Percentiles rank a stretch among this genome's conserved stretches.
Evolutionary conservation across 2,797 vertebrate genomes (phyloP).

Genomic region (Margarornis squamiger): DNA sequence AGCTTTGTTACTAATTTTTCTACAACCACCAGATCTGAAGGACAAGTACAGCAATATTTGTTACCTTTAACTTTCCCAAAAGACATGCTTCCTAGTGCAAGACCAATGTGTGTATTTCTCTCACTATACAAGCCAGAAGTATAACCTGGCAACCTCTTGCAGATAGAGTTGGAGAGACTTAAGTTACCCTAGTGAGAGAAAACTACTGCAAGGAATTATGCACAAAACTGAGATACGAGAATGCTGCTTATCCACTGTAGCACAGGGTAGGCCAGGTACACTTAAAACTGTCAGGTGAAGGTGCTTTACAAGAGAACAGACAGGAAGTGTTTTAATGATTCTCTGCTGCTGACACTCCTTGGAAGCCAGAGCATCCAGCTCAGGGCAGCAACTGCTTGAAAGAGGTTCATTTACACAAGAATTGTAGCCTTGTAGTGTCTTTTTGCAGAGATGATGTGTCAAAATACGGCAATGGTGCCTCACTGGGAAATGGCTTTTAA

Average conservation of each 20-base stretch:
- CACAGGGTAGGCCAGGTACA: not conserved
- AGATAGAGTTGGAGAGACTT: not conserved
- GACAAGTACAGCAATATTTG: not conserved
- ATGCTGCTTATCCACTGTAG: not conserved
- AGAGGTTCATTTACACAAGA: not conserved
- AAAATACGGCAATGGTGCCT: not conserved
- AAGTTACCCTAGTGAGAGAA: not conserved
- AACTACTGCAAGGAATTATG: not conserved
- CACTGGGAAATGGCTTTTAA: not conserved
- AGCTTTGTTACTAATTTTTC: not conserved
- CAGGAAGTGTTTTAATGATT: accelerated
- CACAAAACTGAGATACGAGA: not conserved
- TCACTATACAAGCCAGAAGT: not conserved
- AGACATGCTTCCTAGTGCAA: not conserved
- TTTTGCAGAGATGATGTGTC: not conserved
- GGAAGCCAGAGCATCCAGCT: not conserved
- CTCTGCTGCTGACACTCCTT: not conserved
- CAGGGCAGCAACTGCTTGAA: not conserved
- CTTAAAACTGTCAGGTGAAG: not conserved
- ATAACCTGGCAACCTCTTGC: not conserved
- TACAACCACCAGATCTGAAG: not conserved
- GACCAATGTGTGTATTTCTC: not conserved
- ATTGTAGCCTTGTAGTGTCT: not conserved
- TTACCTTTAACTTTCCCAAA: not conserved
- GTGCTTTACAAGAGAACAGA: not conserved